phyloP scores from a whole-genome alignment of 2,113 vertebrate species.

The Actenoides hombroni region DNA sequence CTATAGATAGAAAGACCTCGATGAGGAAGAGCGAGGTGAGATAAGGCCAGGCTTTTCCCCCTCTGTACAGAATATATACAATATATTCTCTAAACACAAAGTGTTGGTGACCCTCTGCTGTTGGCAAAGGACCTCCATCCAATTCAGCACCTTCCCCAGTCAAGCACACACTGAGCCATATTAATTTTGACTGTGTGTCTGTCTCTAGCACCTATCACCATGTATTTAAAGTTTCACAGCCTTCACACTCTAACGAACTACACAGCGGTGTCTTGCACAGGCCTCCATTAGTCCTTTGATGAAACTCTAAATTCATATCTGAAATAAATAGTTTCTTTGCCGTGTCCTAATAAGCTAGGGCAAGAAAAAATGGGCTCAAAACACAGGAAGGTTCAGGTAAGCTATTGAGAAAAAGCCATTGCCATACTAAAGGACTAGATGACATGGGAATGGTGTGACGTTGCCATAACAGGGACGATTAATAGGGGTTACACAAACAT shows the following conservation, averaged over 20 bases:
- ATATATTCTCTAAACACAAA: background rate
- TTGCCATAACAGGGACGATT: background rate
- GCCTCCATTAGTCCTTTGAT: background rate
- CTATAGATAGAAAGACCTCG: background rate
- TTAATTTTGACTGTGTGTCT: background rate
- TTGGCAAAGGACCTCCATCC: background rate
- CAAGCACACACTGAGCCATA: background rate
- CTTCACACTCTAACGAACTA: background rate
- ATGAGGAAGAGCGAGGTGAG: background rate
- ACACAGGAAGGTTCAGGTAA: background rate
- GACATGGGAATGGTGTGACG: background rate
- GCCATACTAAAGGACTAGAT: background rate
- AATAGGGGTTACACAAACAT: background rate
- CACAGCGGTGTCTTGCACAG: background rate
- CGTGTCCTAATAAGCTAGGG: background rate
- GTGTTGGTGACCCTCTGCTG: background rate
- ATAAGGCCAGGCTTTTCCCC: background rate
- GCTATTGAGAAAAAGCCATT: background rate
- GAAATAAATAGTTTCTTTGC: background rate
- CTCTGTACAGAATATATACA: no score
- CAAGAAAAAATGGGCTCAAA: background rate
- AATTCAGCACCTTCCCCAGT: background rate
- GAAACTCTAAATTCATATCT: background rate
- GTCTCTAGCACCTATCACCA: background rate
- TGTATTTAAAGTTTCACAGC: background rate